These are phyloP conservation scores for Malacoraja senta DNA, from an alignment of 2,797 vertebrate species.

Conservation along the genomic window DNA sequence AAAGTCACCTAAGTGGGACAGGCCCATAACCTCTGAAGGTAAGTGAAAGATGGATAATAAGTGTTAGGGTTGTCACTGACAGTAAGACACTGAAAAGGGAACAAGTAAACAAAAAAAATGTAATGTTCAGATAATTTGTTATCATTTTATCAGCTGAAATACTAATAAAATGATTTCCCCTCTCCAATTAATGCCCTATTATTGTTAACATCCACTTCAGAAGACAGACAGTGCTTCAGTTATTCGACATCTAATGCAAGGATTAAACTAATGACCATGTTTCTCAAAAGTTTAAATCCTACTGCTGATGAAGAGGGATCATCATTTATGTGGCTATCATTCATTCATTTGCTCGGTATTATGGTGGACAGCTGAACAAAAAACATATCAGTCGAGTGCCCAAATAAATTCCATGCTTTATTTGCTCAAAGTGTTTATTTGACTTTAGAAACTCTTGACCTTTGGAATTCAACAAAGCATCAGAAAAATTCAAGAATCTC, in stretches of 20 bases:
- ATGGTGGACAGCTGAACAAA: neutral
- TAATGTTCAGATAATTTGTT: neutral
- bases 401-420: constrained; percentile 3
- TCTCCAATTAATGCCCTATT: neutral
- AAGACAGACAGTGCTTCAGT: neutral
- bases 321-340: neutral
- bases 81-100: too few relatives aligned
- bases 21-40: too few relatives aligned
- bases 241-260: too few relatives aligned
- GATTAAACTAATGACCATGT: neutral
- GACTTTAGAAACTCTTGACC: constrained; percentile 13
- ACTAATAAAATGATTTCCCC: neutral
- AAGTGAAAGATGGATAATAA: too few relatives aligned
- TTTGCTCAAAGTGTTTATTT: neutral
- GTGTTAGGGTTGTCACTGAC: too few relatives aligned
- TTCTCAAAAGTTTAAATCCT: neutral
- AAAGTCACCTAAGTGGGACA: too few relatives aligned
- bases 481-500: constrained; percentile 10
- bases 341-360: neutral
- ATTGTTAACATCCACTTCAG: neutral
- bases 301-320: neutral
- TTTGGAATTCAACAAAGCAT: constrained; percentile 27
- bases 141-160: neutral
- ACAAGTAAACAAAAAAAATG: too few relatives aligned
- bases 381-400: neutral